Percentiles rank a stretch among this genome's conserved stretches.
Conservation (phyloP, 2,797 vertebrate species). For the Gobionotothen gibberifrons region DNA sequence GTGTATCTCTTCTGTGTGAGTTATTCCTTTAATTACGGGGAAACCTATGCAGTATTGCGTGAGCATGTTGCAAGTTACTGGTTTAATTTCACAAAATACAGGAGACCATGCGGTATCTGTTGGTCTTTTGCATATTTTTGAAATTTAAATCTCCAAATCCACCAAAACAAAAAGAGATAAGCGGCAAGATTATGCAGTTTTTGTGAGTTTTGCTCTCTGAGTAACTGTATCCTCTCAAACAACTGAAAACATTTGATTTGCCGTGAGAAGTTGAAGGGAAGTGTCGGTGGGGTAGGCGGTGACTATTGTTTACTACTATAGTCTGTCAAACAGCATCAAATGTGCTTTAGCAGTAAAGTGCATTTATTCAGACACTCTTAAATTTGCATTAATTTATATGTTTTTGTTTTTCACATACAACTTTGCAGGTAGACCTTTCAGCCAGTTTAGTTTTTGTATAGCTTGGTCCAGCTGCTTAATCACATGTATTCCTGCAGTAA, state of each 20-base stretch:
- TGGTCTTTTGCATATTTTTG: slow-evolving; percentile 23
- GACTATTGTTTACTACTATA: not conserved
- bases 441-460: not conserved
- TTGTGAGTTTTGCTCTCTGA: not conserved
- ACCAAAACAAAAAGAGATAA: slow-evolving; percentile 24
- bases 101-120: slow-evolving; percentile 5
- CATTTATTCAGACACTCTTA: not conserved
- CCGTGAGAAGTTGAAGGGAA: slow-evolving; percentile 4
- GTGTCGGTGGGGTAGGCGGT: not conserved
- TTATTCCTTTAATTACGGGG: not conserved
- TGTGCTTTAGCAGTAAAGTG: not conserved
- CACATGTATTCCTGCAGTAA: not conserved
- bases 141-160: slow-evolving; percentile 10
- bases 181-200: slow-evolving; percentile 6
- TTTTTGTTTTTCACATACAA: too few relatives aligned
- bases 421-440: not conserved
- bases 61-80: not conserved
- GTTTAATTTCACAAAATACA: slow-evolving; percentile 19
- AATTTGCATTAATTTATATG: not conserved
- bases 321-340: not conserved
- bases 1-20: not conserved
- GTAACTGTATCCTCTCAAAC: slow-evolving; percentile 2
- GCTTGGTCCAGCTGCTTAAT: not conserved
- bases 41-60: not conserved
- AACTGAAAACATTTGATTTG: slow-evolving; percentile 26